phyloP scores from a whole-genome alignment of 2,113 vertebrate species.

The Acanthochromis polyacanthus region DNA sequence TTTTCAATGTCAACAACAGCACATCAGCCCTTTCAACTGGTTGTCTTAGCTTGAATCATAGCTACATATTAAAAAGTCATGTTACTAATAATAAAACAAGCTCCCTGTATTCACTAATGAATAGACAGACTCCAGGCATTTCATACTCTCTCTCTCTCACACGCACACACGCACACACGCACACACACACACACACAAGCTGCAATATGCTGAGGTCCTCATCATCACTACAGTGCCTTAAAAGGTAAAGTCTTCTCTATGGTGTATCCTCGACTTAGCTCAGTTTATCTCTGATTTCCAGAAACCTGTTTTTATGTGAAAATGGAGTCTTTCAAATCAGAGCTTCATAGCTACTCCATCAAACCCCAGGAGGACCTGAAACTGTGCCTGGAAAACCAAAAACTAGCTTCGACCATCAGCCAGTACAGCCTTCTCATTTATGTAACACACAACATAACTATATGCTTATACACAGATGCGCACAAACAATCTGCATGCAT shows the following conservation, averaged over 20 bases:
- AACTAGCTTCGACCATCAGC: not conserved
- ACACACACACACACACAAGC: not conserved
- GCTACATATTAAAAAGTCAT: not conserved
- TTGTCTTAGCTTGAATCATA: not conserved
- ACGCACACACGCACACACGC: not conserved
- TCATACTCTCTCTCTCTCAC: not conserved
- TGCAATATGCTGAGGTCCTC: slow-evolving; percentile 5
- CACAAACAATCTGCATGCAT: not conserved
- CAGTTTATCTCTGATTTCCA: slow-evolving; percentile 46
- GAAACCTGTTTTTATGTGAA: slow-evolving; percentile 42
- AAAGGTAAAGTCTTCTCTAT: slow-evolving; percentile 16
- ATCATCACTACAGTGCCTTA: slow-evolving; percentile 35
- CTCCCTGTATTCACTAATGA: not conserved
- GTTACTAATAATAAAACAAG: not conserved
- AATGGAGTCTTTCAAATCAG: slow-evolving; percentile 50
- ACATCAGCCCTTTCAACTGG: not conserved
- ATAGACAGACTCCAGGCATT: slow-evolving; percentile 2
- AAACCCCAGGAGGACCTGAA: not conserved
- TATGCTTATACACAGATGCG: not conserved
- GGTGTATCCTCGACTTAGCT: slow-evolving; percentile 34
- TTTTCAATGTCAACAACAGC: not conserved
- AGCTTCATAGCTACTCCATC: slow-evolving; percentile 11
- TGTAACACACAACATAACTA: not conserved
- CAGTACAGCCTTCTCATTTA: slow-evolving; percentile 8
- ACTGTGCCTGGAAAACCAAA: slow-evolving; percentile 29